Percentiles rank a stretch among this genome's conserved stretches.
Conservation (phyloP, 2,113 vertebrate genomes). For the Anarrhichthys ocellatus region DNA sequence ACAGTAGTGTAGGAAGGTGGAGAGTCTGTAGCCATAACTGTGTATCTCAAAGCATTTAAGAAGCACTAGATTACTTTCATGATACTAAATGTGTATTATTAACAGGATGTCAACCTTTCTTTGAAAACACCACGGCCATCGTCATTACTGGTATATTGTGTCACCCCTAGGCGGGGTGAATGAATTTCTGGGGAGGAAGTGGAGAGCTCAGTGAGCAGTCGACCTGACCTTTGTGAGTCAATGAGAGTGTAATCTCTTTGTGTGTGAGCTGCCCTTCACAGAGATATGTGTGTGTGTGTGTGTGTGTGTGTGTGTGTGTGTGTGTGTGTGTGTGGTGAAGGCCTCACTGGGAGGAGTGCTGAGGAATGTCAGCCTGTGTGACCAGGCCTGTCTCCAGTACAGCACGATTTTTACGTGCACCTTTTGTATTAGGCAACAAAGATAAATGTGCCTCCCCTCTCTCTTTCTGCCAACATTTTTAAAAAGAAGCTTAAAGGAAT, state of each 20-base stretch:
- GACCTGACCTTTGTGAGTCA: constrained; percentile 56
- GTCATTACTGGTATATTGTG: not conserved
- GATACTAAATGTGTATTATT: not conserved
- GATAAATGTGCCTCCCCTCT: not conserved
- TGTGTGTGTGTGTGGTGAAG: constrained; percentile 12
- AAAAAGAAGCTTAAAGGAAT: not conserved
- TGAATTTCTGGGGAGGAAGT: not conserved
- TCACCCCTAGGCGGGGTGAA: not conserved
- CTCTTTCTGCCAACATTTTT: not conserved
- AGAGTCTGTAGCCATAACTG: not conserved
- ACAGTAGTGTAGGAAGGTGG: not conserved
- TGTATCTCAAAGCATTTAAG: not conserved
- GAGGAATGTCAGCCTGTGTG: constrained; percentile 65
- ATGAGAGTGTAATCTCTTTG: constrained; percentile 46
- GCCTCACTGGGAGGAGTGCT: constrained; percentile 59
- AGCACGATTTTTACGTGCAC: not conserved
- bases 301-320: constrained; percentile 2
- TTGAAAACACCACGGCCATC: not conserved
- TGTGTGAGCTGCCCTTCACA: constrained; percentile 46
- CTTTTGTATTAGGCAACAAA: not conserved
- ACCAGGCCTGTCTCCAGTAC: not conserved
- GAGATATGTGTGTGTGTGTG: constrained; percentile 56
- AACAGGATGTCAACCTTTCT: not conserved
- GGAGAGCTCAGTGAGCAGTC: constrained; percentile 11
- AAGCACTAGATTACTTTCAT: not conserved